These are phyloP conservation scores for Spheniscus mendiculus DNA, from an alignment of 2,113 vertebrate genomes.

Conservation along the genomic window DNA sequence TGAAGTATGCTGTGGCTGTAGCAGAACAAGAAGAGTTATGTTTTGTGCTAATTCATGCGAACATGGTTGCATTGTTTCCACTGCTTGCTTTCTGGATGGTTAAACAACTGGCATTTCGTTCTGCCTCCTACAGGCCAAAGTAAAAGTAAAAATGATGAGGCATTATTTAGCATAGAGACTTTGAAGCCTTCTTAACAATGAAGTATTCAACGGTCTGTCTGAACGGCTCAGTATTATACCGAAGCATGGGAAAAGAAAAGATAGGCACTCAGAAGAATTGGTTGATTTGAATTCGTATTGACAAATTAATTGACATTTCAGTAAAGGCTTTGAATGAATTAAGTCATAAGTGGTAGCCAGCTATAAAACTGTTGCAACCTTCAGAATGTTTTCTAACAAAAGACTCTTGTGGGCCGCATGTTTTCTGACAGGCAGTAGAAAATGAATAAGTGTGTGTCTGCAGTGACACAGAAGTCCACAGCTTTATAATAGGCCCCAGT, in stretches of 20 bases:
- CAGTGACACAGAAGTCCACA: constrained; percentile 5
- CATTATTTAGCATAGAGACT: background rate
- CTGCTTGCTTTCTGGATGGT: constrained; percentile 58
- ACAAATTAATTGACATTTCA: constrained; percentile 41
- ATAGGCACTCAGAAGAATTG: background rate
- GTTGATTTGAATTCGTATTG: constrained; percentile 32
- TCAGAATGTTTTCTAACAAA: constrained; percentile 37
- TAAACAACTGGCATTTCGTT: constrained; percentile 55
- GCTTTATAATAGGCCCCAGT: background rate
- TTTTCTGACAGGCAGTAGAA: constrained; percentile 34
- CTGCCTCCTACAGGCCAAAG: constrained; percentile 46
- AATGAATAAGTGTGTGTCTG: constrained; percentile 10
- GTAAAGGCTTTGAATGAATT: constrained; percentile 13
- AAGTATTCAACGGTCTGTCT: constrained; percentile 1
- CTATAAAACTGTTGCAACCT: constrained; percentile 5
- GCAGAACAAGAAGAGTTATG: constrained; percentile 1
- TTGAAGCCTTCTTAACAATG: constrained; percentile 31
- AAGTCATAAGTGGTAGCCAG: constrained; percentile 36
- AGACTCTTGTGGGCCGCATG: constrained; percentile 5
- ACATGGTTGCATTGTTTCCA: constrained; percentile 14
- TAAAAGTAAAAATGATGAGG: constrained; percentile 1
- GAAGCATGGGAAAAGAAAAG: background rate
- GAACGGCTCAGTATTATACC: background rate
- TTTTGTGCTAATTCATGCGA: background rate
- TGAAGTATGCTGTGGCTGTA: background rate